These are phyloP conservation scores for Acronicta alni DNA, from an alignment of 2,888 invertebrate species.

Conservation along the genomic window DNA sequence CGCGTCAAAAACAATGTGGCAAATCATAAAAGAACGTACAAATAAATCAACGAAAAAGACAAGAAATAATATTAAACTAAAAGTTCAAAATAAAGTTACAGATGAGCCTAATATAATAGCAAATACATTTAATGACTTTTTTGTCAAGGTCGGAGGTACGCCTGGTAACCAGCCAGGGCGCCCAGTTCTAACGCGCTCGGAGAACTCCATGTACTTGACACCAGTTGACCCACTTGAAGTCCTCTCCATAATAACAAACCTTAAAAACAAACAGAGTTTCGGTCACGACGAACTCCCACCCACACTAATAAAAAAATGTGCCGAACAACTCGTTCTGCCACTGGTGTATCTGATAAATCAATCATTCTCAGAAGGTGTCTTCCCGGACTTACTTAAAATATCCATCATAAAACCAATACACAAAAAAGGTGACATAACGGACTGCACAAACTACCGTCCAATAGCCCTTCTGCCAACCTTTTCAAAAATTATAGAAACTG, in stretches of 20 bases:
- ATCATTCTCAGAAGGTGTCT: slow-evolving; percentile 21
- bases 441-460: slow-evolving; percentile 12
- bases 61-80: slow-evolving; percentile 4
- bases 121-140: slow-evolving; percentile 8
- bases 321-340: slow-evolving; percentile 7
- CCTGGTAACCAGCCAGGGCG: slow-evolving; percentile 3
- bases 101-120: slow-evolving; percentile 3
- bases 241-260: slow-evolving; percentile 6
- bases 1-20: slow-evolving; percentile 9
- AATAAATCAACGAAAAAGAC: slow-evolving; percentile 9
- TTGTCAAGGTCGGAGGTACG: slow-evolving; percentile 3
- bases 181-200: neutral
- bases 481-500: slow-evolving; percentile 28
- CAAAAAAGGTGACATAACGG: slow-evolving; percentile 23
- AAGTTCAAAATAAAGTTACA: neutral
- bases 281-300: slow-evolving; percentile 24
- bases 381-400: slow-evolving; percentile 28
- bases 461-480: slow-evolving; percentile 18
- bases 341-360: slow-evolving; percentile 26
- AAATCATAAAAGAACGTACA: slow-evolving; percentile 14
- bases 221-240: slow-evolving; percentile 14
- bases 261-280: slow-evolving; percentile 19
- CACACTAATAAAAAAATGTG: slow-evolving; percentile 21
- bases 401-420: slow-evolving; percentile 30
- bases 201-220: slow-evolving; percentile 10